Evolutionary conservation across 2,888 invertebrate genomes (phyloP).

Genomic region (Trachelus iudaicus): DNA sequence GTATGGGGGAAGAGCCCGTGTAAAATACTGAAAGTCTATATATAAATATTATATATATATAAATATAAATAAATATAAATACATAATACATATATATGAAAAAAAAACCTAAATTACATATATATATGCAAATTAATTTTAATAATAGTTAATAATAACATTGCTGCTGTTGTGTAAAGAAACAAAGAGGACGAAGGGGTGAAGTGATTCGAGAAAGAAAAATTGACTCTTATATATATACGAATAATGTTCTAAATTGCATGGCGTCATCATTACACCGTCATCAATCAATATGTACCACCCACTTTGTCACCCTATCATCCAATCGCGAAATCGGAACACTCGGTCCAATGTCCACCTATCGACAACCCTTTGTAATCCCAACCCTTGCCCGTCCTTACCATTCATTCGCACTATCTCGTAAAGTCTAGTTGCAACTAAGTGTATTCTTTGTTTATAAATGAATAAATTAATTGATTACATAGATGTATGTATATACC

Average conservation of each 20-base stretch:
- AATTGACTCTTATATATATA: conserved; percentile 30
- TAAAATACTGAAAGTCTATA: conserved; percentile 59
- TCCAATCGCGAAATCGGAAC: conserved; percentile 11
- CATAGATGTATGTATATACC: conserved; percentile 9
- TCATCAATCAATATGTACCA: conserved; percentile 34
- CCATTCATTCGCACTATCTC: conserved; percentile 40
- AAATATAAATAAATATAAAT: conserved; percentile 22
- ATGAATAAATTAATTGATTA: conserved; percentile 39
- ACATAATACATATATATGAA: conserved; percentile 30
- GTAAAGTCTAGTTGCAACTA: conserved; percentile 41
- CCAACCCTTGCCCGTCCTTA: conserved; percentile 25
- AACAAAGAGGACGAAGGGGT: conserved; percentile 23
- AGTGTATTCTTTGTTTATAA: conserved; percentile 58
- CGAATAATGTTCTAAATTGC: conserved; percentile 33
- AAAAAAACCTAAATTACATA: conserved; percentile 30
- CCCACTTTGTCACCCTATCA: conserved; percentile 24
- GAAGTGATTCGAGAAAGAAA: conserved; percentile 27
- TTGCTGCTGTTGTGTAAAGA: conserved; percentile 49
- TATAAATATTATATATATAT: conserved; percentile 48
- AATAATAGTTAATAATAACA: conserved; percentile 44
- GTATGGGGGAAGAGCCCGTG: conserved; percentile 40
- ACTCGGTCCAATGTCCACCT: background rate
- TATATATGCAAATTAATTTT: conserved; percentile 48
- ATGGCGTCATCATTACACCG: conserved; percentile 42
- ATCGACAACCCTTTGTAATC: background rate